Conservation (phyloP, 1,140 invertebrate species). For the Heliconius melpomene region DNA sequence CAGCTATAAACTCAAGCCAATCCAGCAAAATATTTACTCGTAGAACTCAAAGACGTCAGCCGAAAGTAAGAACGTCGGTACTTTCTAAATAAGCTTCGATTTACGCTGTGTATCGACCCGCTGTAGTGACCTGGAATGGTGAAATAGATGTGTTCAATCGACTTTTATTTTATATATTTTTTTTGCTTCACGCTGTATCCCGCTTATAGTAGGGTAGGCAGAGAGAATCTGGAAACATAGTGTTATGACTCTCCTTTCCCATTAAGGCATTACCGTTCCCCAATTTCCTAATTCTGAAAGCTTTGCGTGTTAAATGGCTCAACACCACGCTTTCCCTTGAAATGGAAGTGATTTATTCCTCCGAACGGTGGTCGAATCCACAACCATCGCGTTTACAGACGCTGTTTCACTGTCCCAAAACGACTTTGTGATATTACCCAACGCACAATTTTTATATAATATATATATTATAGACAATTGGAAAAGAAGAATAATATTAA, state of each 20-base stretch:
- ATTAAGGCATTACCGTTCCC: too few species aligned
- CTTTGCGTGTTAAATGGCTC: too few species aligned
- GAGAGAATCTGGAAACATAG: too few species aligned
- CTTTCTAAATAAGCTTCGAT: neutral
- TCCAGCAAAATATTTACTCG: slow-evolving; percentile 1
- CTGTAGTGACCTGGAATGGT: neutral
- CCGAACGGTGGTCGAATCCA: too few species aligned
- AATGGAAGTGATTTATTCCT: too few species aligned
- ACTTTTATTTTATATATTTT: neutral
- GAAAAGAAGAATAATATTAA: neutral
- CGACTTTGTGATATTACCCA: neutral
- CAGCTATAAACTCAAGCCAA: neutral
- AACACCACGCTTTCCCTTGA: too few species aligned
- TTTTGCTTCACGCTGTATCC: too few species aligned
- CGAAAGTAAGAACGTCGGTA: neutral
- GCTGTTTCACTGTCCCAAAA: too few species aligned
- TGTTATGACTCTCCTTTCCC: too few species aligned
- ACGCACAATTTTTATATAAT: neutral
- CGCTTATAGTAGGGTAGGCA: too few species aligned
- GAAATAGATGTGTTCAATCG: neutral
- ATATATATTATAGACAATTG: neutral
- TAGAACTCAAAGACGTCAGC: neutral
- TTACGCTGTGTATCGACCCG: neutral
- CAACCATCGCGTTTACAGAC: too few species aligned
- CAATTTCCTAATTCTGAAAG: too few species aligned